Evolutionary conservation across 2,113 vertebrate species (phyloP).

Genomic region (Mobula birostris): DNA sequence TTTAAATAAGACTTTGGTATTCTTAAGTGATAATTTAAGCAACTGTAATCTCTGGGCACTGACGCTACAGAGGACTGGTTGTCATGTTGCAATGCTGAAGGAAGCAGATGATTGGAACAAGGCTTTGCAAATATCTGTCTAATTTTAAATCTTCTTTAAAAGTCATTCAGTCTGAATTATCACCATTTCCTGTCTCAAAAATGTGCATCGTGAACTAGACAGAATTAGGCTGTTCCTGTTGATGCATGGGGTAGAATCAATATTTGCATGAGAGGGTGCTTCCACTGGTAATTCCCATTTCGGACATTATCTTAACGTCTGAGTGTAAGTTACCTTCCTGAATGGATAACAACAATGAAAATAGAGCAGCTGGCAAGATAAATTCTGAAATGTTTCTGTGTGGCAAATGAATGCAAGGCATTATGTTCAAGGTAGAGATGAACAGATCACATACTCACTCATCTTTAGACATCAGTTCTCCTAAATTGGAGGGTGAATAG

Average conservation of each 20-base stretch:
- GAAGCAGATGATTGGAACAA: neutral
- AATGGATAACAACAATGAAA: neutral
- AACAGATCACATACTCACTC: neutral
- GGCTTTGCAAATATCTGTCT: conserved; percentile 5
- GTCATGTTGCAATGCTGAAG: neutral
- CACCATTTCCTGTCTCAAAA: neutral
- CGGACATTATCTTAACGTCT: neutral
- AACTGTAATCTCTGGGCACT: neutral
- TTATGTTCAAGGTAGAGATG: neutral
- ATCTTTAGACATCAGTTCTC: neutral
- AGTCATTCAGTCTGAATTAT: conserved; percentile 10
- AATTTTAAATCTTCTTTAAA: conserved; percentile 32
- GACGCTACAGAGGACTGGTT: neutral
- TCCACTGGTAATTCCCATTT: neutral
- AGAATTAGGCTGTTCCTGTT: neutral
- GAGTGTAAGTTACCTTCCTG: neutral
- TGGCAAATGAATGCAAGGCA: neutral
- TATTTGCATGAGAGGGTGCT: too few relatives aligned
- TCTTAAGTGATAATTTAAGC: neutral
- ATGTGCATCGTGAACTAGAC: neutral
- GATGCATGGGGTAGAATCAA: neutral
- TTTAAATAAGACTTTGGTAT: neutral
- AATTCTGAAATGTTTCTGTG: neutral
- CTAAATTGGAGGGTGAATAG: neutral
- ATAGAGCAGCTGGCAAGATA: neutral